Base-by-base conservation (phyloP, 2,888 invertebrate species). In the Papilio gigon region DNA sequence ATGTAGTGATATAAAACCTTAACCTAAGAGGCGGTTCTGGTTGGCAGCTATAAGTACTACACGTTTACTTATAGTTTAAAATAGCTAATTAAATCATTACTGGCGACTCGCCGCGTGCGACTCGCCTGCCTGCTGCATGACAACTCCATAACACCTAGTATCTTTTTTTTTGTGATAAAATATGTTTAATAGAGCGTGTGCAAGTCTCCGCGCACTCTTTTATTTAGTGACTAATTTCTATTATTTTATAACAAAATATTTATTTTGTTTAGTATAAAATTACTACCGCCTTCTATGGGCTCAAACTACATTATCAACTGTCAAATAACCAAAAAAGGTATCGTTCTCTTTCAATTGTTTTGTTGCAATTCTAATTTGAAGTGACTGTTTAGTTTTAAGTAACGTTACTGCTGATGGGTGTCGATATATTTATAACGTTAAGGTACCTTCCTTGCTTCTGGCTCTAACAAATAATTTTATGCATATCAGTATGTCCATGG, bases 1-100 rank as follows among this genome's bases (percentile, higher is more conserved):
- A 83, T 86, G 81, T 89, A 88, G 85, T 86, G 80, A 83, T 85
- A 83, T 84, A 78, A 81, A 80, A 79, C 75, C 76, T 75, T 79
- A 81, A 85, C 81, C 79, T 82, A 79, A 79, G 82, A 85, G 84
- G 84, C 85, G 85, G 84, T 86, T 86, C 87, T 79, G 81, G 87
- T 87, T 85, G 78, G 80, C 85, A 84, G 82, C 80, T 82, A 56
- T 56, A 82, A 80, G 77, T 80, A 77, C 76, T 77, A 71, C 67
- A 70, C 68, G 66, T 74, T 76, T 75, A 72, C 74, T 77, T 76
- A 75, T 75, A 67, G 73, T 73, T 74, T 73, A 72, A 70, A 70
- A 71, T 71, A 73, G 72, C 71, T 73, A 68, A 72, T 71, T 71
- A 62, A 79, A 81, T 83, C 77, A 81, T 79, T 83, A 83, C 82